Conservation (phyloP, 2,113 vertebrate genomes). For the Pogonocichla stellata region DNA sequence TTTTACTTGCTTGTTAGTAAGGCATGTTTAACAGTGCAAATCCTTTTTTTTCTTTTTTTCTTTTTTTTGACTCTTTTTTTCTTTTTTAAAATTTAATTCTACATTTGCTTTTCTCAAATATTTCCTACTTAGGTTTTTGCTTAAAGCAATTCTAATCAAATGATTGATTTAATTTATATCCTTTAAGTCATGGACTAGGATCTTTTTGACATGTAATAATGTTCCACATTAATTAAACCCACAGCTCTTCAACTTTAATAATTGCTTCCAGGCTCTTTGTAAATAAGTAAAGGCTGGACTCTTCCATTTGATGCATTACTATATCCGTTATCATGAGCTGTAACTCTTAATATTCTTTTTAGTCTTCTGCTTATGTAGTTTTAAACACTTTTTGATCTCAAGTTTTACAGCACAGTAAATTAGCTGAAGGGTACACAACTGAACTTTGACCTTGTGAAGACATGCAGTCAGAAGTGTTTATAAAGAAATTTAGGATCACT, state of each 20-base stretch:
- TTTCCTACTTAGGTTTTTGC: background rate
- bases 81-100: background rate
- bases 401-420: background rate
- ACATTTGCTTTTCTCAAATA: background rate
- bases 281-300: background rate
- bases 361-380: background rate
- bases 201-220: background rate
- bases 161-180: constrained; percentile 15
- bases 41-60: background rate
- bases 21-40: background rate
- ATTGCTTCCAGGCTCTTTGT: constrained; percentile 8
- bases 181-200: constrained; percentile 12
- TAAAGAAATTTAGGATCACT: background rate
- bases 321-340: background rate
- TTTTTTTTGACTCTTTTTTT: no score
- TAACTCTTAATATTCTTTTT: background rate
- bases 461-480: background rate
- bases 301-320: background rate
- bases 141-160: constrained; percentile 11
- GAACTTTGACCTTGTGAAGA: background rate
- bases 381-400: background rate
- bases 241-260: background rate
- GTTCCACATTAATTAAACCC: background rate
- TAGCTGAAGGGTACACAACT: background rate
- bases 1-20: constrained; percentile 29